phyloP scores from a whole-genome alignment of 2,797 vertebrate genomes.

The Erpetoichthys calabaricus region DNA sequence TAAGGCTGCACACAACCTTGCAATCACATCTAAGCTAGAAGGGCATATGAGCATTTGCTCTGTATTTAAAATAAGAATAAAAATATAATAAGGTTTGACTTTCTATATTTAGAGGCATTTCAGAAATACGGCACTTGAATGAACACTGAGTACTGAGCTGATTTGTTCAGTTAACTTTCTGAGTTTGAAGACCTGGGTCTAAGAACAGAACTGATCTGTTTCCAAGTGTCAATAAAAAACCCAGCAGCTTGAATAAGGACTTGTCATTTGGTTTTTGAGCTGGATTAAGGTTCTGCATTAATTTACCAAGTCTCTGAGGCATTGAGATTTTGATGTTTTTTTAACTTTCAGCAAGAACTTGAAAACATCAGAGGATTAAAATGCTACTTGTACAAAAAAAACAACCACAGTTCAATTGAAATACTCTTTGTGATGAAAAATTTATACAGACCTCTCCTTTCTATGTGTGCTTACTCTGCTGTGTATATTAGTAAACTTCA shows the following conservation, averaged over 20 bases:
- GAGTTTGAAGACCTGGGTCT: conserved; percentile 1
- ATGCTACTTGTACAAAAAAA: neutral
- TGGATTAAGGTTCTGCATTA: conserved; percentile 7
- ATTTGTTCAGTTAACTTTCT: conserved; percentile 9
- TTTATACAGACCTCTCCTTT: too few species aligned
- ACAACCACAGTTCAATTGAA: neutral
- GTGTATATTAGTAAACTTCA: too few species aligned
- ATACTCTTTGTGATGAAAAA: neutral
- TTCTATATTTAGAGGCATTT: conserved; percentile 6
- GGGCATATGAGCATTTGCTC: too few species aligned
- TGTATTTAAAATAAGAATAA: neutral
- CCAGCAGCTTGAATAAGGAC: conserved; percentile 2
- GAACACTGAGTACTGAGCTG: conserved; percentile 7
- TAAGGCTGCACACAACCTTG: too few species aligned
- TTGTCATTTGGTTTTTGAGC: conserved; percentile 2
- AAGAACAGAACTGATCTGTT: conserved; percentile 8
- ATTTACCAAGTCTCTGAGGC: neutral
- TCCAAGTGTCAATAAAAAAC: conserved; percentile 4
- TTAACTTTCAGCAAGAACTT: neutral
- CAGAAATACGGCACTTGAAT: conserved; percentile 11
- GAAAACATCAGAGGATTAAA: neutral
- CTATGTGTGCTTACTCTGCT: too few species aligned
- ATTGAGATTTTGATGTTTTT: neutral
- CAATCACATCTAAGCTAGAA: too few species aligned
- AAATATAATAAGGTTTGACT: conserved; percentile 4